Evolutionary conservation across 1,140 invertebrate genomes (phyloP).

Genomic region (Ridgeia piscesae): DNA sequence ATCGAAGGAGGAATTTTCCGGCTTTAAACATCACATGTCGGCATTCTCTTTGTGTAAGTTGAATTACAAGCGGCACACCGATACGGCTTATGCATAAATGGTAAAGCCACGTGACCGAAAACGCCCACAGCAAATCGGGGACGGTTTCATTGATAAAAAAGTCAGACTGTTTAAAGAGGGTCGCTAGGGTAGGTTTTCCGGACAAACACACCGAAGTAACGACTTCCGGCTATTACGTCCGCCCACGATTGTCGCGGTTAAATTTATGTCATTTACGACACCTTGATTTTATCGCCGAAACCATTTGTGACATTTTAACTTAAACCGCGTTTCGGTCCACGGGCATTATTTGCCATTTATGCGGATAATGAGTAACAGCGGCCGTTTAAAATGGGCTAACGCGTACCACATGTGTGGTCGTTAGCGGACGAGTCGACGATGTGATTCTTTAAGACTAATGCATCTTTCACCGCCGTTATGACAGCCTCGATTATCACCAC

Average conservation of each 20-base stretch:
- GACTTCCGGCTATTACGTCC: background rate
- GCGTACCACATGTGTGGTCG: background rate
- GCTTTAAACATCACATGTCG: background rate
- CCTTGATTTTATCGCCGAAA: background rate
- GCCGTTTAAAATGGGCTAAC: background rate
- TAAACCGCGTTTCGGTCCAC: background rate
- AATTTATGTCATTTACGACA: background rate
- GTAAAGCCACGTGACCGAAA: background rate
- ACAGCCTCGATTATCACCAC: background rate
- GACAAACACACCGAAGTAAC: too few species aligned
- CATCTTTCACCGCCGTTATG: background rate
- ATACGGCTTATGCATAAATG: background rate
- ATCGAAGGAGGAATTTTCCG: background rate
- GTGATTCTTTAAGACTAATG: background rate
- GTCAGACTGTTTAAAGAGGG: background rate
- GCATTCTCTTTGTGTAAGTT: background rate
- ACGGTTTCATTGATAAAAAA: background rate
- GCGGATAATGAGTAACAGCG: background rate
- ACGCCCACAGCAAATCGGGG: background rate
- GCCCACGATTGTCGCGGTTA: background rate
- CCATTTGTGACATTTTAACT: background rate
- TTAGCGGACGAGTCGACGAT: background rate
- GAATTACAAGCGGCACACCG: background rate
- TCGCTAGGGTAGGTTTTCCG: background rate
- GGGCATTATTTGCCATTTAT: background rate